phyloP scores from a whole-genome alignment of 2,888 invertebrate genomes.

The Nineta flava region DNA sequence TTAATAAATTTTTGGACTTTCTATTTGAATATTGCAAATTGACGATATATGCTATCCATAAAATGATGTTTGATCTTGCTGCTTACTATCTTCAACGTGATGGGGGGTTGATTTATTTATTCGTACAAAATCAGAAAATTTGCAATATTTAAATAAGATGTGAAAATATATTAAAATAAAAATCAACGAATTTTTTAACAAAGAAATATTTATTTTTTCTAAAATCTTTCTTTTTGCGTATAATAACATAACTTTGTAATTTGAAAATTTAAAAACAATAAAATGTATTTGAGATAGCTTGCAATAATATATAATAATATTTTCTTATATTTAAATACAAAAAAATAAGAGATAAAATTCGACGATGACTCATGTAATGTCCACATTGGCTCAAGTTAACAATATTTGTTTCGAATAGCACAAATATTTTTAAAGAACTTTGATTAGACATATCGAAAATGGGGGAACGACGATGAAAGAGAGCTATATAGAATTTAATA shows the following conservation, averaged over 20 bases:
- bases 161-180: neutral
- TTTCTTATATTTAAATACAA: conserved; percentile 1
- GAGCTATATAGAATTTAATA: conserved; percentile 18
- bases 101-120: too few relatives aligned
- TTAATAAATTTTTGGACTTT: too few relatives aligned
- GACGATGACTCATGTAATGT: conserved; percentile 14
- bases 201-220: neutral
- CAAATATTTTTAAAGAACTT: too few relatives aligned
- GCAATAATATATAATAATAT: neutral
- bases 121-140: too few relatives aligned
- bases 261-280: neutral
- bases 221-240: neutral
- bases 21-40: too few relatives aligned
- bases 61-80: too few relatives aligned
- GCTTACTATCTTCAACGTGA: too few relatives aligned
- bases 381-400: conserved; percentile 34
- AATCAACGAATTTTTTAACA: neutral
- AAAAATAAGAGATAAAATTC: conserved; percentile 1
- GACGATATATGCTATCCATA: too few relatives aligned
- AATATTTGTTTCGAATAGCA: conserved; percentile 14
- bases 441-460: too few relatives aligned
- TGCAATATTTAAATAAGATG: too few relatives aligned
- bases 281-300: neutral
- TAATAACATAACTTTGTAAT: neutral
- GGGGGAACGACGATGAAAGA: too few relatives aligned